Conservation (phyloP, 2,888 invertebrate genomes). For the Patella ulyssiponensis region DNA sequence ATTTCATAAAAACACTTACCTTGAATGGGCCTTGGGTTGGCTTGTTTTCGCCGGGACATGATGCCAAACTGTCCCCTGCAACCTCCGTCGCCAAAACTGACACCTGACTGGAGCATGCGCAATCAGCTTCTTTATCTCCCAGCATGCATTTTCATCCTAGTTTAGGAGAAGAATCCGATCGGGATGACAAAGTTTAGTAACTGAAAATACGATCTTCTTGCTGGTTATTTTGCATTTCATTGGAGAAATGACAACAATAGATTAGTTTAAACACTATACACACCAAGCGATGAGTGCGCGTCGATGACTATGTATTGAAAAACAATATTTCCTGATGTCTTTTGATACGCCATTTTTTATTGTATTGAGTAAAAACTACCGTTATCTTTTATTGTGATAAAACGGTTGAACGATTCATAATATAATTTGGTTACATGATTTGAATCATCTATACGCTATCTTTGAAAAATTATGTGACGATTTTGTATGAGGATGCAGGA, state of each 20-base stretch:
- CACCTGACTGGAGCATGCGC: conserved; percentile 25
- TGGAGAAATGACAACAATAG: too few species aligned
- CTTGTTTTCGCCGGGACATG: conserved; percentile 35
- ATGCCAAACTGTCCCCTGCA: conserved; percentile 22
- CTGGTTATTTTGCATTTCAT: too few species aligned
- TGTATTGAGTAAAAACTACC: not conserved
- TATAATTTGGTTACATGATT: not conserved
- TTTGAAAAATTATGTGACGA: too few species aligned
- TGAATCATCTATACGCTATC: not conserved
- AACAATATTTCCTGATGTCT: not conserved
- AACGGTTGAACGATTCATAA: not conserved
- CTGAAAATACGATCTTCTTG: not conserved
- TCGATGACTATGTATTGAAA: not conserved
- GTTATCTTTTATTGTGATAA: conserved; percentile 6
- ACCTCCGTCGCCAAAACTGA: conserved; percentile 18
- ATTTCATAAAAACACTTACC: not conserved
- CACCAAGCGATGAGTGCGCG: not conserved
- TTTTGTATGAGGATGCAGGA: too few species aligned
- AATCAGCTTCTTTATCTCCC: conserved; percentile 20
- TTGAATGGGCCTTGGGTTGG: conserved; percentile 28
- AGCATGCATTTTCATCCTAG: conserved; percentile 21
- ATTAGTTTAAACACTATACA: not conserved
- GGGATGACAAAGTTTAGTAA: not conserved
- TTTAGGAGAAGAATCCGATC: not conserved
- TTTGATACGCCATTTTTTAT: not conserved